Base-by-base conservation (phyloP, 23 tunicate species). In the Ciona savignyi region DNA sequence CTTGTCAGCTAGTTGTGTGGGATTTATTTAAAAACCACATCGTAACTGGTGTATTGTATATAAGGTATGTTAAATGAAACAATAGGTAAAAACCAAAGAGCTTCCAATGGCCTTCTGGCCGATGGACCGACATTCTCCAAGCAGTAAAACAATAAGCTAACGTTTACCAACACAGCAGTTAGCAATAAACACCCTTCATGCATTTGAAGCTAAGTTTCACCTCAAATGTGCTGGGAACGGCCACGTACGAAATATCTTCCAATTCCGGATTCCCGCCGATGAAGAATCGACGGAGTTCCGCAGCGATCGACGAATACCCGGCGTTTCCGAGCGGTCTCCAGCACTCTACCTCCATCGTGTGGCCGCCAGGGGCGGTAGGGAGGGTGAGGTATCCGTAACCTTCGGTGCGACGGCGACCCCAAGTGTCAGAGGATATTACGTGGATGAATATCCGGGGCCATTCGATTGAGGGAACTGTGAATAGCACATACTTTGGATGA, bases 381-480 rank as follows among this genome's bases (percentile, higher is more conserved):
- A 90, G 42, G 20, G 70, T 74, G 73, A 90, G 34, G 74, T 84
- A 90, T 19, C 97, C 90, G 70, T 90, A 90, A 15, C 97, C 97
- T 63, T 90, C 97, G 22, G 86, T 83, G 20, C 85, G 82, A 2
- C 82, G 79, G 3, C 83, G 75, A 4, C 82, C 97, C 85, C 85
- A 83, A 1, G 85, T 60, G 51, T 83, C 83, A 0, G 74, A 63
- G 19, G 97, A 83, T 27, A 90, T 74, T 33, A 90, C 90, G 74
- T 90, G 97, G 60, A 90, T 34, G 34, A 75, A 90, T 9, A 90
- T 49, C 30, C 79, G 83, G 2, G 97, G 97, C 97, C 97, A 90
- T 29, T 81, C 81, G 26, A 71, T 22, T 4, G 78, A 51, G 63
- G 35, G 6, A 20, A 74, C 86, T 81, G 73, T 30, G 32, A 0